Evolutionary conservation across 2,888 invertebrate species (phyloP).

Genomic region (Odontomyia ornata): DNA sequence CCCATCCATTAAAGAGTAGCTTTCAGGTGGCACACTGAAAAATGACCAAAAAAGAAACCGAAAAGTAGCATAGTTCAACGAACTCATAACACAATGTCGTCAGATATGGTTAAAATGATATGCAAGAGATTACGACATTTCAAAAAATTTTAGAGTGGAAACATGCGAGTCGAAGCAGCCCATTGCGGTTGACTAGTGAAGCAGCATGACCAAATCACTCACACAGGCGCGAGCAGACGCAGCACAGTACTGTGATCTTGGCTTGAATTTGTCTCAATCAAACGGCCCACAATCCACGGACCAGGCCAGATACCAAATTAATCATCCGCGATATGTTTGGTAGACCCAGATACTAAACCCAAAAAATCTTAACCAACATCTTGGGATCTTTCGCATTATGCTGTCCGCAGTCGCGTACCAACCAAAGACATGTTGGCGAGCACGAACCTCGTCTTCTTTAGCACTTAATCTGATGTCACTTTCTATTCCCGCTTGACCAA

Average conservation of each 20-base stretch:
- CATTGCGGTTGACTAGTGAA: not conserved
- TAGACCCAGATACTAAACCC: constrained; percentile 20
- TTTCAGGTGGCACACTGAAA: constrained; percentile 37
- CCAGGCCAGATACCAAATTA: not conserved
- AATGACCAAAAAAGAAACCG: constrained; percentile 24
- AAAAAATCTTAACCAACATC: constrained; percentile 31
- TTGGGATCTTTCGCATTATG: constrained; percentile 5
- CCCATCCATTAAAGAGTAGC: constrained; percentile 3
- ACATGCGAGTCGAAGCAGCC: not conserved
- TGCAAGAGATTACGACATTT: constrained; percentile 42
- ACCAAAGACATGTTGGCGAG: constrained; percentile 1
- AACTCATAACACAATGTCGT: constrained; percentile 35
- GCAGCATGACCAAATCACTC: not conserved
- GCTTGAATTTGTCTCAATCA: constrained; percentile 12
- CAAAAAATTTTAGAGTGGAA: constrained; percentile 12
- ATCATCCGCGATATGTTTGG: constrained; percentile 7
- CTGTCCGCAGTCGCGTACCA: not conserved
- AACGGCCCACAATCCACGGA: not conserved
- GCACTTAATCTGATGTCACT: constrained; percentile 40
- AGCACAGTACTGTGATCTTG: not conserved
- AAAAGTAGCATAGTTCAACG: constrained; percentile 42
- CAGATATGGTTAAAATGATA: constrained; percentile 35
- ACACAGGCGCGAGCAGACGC: not conserved
- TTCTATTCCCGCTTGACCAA: constrained; percentile 39
- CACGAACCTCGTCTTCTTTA: constrained; percentile 4